Conservation (phyloP, 2,888 invertebrate species). For the Scrobipalpa atriplicella region DNA sequence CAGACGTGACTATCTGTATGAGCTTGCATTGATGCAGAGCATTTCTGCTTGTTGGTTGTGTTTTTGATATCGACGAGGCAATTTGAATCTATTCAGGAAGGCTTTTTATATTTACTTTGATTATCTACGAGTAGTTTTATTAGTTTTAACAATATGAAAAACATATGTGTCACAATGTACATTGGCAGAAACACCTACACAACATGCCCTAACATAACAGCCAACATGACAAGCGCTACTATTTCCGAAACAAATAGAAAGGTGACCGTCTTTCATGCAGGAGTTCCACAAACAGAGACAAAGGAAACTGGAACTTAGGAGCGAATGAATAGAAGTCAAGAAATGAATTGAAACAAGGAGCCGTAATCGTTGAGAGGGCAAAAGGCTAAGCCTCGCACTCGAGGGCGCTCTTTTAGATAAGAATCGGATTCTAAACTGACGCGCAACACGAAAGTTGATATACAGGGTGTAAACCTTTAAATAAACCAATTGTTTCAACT, state of each 20-base stretch:
- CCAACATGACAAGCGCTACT: slow-evolving; percentile 41
- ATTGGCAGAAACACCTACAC: slow-evolving; percentile 32
- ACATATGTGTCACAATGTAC: neutral
- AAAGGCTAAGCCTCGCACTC: slow-evolving; percentile 71
- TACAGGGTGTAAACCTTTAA: neutral
- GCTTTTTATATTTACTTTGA: too few species aligned
- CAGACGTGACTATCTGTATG: neutral
- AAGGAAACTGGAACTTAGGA: slow-evolving; percentile 46
- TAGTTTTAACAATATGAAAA: too few species aligned
- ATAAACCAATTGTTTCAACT: too few species aligned
- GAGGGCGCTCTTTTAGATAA: slow-evolving; percentile 70
- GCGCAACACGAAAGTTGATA: slow-evolving; percentile 62
- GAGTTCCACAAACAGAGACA: slow-evolving; percentile 31
- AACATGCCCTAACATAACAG: slow-evolving; percentile 43
- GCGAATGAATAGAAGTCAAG: slow-evolving; percentile 44
- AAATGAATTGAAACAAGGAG: slow-evolving; percentile 49
- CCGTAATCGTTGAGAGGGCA: slow-evolving; percentile 51
- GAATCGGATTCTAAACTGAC: slow-evolving; percentile 69
- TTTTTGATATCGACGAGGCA: too few species aligned
- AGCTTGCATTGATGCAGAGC: too few species aligned
- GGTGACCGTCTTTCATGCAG: slow-evolving; percentile 15
- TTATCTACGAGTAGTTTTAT: too few species aligned
- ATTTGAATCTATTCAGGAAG: too few species aligned
- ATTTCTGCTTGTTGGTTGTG: too few species aligned
- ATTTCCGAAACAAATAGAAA: slow-evolving; percentile 43